Percentiles rank a stretch among this genome's conserved stretches.
These are phyloP conservation scores for Bubo scandiacus DNA, from an alignment of 2,113 vertebrate species.

Conservation along the genomic window DNA sequence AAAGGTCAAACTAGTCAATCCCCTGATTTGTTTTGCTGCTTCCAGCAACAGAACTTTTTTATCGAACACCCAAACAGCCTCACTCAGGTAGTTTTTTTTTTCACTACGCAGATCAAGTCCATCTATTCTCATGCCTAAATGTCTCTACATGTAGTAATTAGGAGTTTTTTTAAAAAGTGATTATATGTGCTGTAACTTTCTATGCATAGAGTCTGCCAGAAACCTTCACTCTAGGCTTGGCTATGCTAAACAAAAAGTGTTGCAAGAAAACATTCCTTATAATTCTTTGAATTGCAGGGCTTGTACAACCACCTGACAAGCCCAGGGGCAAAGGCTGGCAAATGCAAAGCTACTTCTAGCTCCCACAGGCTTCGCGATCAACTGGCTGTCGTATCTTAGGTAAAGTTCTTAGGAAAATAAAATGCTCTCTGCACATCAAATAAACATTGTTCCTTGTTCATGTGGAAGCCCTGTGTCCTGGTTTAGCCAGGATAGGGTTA, in stretches of 20 bases:
- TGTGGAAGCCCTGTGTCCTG: neutral
- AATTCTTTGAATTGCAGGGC: neutral
- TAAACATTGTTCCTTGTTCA: neutral
- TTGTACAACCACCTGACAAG: neutral
- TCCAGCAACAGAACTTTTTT: neutral
- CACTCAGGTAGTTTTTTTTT: neutral
- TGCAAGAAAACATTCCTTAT: constrained; percentile 31
- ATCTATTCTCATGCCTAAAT: neutral
- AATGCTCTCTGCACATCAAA: neutral
- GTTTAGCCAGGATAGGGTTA: too few relatives aligned
- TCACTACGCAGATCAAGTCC: neutral
- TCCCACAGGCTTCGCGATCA: neutral
- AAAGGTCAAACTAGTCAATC: neutral
- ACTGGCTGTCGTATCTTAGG: neutral
- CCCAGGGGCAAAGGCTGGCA: neutral
- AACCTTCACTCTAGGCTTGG: neutral
- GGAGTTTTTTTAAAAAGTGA: rapidly evolving
- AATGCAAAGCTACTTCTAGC: neutral
- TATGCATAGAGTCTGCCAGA: neutral
- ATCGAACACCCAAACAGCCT: neutral
- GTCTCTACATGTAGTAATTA: neutral
- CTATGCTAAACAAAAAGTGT: neutral
- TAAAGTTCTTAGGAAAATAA: neutral
- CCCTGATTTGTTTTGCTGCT: neutral
- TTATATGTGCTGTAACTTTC: neutral